A percentile compares a stretch with the other conserved stretches of the same genome.
Conservation (phyloP, 2,888 invertebrate genomes). For the Agrochola lychnidis region DNA sequence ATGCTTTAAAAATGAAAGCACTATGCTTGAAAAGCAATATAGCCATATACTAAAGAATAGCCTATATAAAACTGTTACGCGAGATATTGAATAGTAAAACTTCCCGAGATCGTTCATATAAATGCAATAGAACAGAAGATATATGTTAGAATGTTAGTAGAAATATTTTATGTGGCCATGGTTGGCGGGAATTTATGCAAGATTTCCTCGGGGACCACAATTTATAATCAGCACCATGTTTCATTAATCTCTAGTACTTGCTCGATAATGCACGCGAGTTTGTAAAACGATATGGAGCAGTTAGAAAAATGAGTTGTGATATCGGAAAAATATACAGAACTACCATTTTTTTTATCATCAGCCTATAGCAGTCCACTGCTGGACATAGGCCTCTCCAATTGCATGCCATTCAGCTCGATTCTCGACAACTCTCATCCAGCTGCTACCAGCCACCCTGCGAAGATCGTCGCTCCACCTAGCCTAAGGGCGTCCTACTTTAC, state of each 20-base stretch:
- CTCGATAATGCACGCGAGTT: conserved; percentile 73
- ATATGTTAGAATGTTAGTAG: conserved; percentile 73
- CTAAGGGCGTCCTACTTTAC: no score
- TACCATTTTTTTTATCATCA: no score
- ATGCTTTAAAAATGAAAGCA: conserved; percentile 55
- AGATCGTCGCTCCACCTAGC: no score
- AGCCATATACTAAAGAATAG: conserved; percentile 44
- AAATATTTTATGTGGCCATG: conserved; percentile 82
- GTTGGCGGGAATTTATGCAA: conserved; percentile 81
- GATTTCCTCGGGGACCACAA: conserved; percentile 83
- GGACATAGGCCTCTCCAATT: no score
- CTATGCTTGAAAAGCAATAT: conserved; percentile 50
- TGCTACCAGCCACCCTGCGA: no score
- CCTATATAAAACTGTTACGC: conserved; percentile 69
- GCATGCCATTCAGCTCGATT: no score
- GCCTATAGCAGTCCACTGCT: no score
- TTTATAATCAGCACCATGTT: conserved; percentile 84
- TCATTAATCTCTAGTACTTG: conserved; percentile 76
- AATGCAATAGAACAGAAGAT: conserved; percentile 54
- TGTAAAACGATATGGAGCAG: conserved; percentile 38
- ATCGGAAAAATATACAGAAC: not conserved
- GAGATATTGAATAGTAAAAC: conserved; percentile 77
- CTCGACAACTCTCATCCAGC: no score
- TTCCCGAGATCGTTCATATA: conserved; percentile 73
- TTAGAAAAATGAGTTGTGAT: conserved; percentile 9